Evolutionary conservation across 2,888 invertebrate species (phyloP), one percentile per base, ranked within the genome.

Genomic region (Cheilosia vernalis): DNA sequence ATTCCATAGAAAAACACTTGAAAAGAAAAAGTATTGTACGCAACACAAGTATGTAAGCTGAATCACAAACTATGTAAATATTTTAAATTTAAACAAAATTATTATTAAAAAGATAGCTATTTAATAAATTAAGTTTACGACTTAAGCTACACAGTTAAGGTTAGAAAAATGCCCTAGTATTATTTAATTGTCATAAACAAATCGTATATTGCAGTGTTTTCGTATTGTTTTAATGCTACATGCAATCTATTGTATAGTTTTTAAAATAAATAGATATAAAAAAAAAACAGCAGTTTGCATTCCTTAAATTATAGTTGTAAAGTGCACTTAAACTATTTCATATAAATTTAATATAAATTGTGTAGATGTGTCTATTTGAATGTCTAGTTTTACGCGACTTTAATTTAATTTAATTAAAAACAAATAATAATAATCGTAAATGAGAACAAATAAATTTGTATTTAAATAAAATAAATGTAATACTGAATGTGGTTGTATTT

Each of bases 331-430:
- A 76, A 53, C 37, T 15, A 47, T 15, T 5, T 21, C 21, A 30
- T 5, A 19, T 24, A 37, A 61, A 53, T 51, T 9, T 60, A 70
- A 15, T 49, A 15, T 42, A 51, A 55, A 30, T 27, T 63, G 53
- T 73, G 44, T 33, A 61, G 19, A 56, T 70, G 78, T 63, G 30
- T 58, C 24, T 13, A 21, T 10, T 44, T 44, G 17, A 19, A 40
- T 56, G 33, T 74, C 56, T 64, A 64, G 15, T 37, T 74, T 47
- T 60, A 70, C 37, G 47, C 47, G 44, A 60, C n/a, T 67, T 76
- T 76, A 67, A 67, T 61, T 77, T 77, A 77, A 77, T 40, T 77
- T 67, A 67, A 76, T 61, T 77, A 69, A 69, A 77, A 30, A 55
- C 37, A 53, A 61, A 58, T 13, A 61, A 67, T 27, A 64, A 51